A percentile compares a stretch with the other conserved stretches of the same genome.
Conservation (phyloP, 1,140 invertebrate species). For the Dryas iulia region DNA sequence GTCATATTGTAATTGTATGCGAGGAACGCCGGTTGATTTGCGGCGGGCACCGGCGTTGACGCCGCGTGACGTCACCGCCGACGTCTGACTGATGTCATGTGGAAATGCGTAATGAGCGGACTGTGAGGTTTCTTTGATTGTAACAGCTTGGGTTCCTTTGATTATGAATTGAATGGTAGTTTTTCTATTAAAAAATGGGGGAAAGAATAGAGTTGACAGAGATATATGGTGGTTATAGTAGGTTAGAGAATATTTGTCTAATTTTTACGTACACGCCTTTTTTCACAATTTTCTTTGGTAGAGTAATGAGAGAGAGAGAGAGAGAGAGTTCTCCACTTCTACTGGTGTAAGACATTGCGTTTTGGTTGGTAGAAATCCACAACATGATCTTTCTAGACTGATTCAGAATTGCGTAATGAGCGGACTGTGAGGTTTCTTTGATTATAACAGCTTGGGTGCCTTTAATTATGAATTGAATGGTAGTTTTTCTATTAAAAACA, state of each 20-base stretch:
- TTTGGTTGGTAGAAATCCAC: too few relatives aligned
- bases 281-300: background rate
- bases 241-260: too few relatives aligned
- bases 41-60: constrained; percentile 27
- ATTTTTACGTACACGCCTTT: too few relatives aligned
- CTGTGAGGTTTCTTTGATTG: constrained; percentile 24
- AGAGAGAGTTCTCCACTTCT: too few relatives aligned
- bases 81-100: constrained; percentile 32
- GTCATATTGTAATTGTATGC: constrained; percentile 39
- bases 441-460: background rate
- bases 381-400: too few relatives aligned
- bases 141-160: background rate
- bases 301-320: background rate
- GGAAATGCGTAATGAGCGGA: constrained; percentile 35
- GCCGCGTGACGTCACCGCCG: constrained; percentile 27
- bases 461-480: background rate
- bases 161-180: background rate
- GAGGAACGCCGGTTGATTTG: constrained; percentile 37
- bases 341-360: too few relatives aligned
- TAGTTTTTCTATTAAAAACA: too few relatives aligned
- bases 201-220: too few relatives aligned
- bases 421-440: constrained; percentile 28
- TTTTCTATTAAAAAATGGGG: too few relatives aligned
- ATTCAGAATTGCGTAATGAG: constrained; percentile 37
- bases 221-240: too few relatives aligned